phyloP scores from a whole-genome alignment of 2,888 invertebrate species.

The Cheilosia vulpina region DNA sequence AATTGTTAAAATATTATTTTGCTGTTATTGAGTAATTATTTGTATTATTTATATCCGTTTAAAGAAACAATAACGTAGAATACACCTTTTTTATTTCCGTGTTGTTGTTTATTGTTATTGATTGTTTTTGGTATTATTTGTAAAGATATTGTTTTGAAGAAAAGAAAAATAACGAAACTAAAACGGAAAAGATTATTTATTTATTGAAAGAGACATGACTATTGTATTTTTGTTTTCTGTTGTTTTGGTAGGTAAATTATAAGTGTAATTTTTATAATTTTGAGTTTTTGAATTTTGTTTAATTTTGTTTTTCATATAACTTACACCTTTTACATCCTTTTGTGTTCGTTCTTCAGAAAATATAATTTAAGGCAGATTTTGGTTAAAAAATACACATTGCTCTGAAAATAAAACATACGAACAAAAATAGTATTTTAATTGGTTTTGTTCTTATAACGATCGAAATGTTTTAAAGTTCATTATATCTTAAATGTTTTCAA shows the following conservation, averaged over 20 bases:
- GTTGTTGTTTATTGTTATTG: conserved; percentile 74
- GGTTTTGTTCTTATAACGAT: conserved; percentile 78
- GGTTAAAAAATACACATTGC: conserved; percentile 85
- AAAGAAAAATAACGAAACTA: background rate
- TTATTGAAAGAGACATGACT: conserved; percentile 25
- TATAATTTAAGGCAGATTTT: conserved; percentile 89
- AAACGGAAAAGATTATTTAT: background rate
- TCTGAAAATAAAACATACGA: conserved; percentile 58
- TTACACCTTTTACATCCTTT: conserved; percentile 61
- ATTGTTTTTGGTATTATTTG: conserved; percentile 60
- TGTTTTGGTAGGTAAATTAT: conserved; percentile 40
- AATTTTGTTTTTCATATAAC: conserved; percentile 57
- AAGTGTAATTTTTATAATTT: conserved; percentile 74
- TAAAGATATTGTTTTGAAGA: conserved; percentile 22
- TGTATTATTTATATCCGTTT: conserved; percentile 45
- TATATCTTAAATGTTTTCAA: conserved; percentile 72
- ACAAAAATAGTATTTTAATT: conserved; percentile 72
- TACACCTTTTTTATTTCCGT: conserved; percentile 79
- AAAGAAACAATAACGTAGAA: conserved; percentile 79
- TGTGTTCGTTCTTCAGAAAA: conserved; percentile 84
- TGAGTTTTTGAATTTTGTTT: conserved; percentile 78
- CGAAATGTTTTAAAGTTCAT: conserved; percentile 63
- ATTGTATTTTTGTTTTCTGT: conserved; percentile 50
- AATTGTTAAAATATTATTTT: conserved; percentile 67
- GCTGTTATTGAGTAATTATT: conserved; percentile 60